phyloP scores from a whole-genome alignment of 2,797 vertebrate species.

The Todus mexicanus region DNA sequence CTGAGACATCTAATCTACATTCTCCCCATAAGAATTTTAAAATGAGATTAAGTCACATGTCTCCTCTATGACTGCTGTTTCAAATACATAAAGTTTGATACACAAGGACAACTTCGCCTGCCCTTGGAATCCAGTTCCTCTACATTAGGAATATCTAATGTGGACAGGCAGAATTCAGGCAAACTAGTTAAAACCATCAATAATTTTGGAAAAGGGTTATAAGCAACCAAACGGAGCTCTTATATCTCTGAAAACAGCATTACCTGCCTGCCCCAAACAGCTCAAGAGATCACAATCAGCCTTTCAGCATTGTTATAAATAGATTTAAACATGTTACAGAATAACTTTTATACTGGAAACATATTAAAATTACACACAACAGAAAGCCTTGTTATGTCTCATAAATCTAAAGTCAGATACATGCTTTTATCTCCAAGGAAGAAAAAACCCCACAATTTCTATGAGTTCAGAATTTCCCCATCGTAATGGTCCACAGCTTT shows the following conservation, averaged over 20 bases:
- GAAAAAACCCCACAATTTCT: background rate
- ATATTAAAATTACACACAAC: background rate
- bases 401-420: background rate
- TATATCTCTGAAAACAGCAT: background rate
- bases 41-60: background rate
- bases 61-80: background rate
- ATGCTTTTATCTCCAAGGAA: slow-evolving; percentile 23
- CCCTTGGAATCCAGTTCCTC: background rate
- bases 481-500: background rate
- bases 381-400: slow-evolving; percentile 10
- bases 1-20: background rate
- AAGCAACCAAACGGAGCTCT: background rate
- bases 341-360: background rate
- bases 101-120: background rate
- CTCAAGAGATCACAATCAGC: background rate
- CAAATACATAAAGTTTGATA: background rate
- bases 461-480: background rate
- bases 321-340: background rate
- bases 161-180: background rate
- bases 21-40: background rate
- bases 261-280: background rate
- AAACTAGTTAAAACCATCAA: background rate
- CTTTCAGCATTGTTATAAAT: slow-evolving; percentile 6
- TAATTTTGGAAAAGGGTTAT: background rate
- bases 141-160: background rate